Conservation (phyloP, 1,140 invertebrate species). For the Brevipalpus yothersi region DNA sequence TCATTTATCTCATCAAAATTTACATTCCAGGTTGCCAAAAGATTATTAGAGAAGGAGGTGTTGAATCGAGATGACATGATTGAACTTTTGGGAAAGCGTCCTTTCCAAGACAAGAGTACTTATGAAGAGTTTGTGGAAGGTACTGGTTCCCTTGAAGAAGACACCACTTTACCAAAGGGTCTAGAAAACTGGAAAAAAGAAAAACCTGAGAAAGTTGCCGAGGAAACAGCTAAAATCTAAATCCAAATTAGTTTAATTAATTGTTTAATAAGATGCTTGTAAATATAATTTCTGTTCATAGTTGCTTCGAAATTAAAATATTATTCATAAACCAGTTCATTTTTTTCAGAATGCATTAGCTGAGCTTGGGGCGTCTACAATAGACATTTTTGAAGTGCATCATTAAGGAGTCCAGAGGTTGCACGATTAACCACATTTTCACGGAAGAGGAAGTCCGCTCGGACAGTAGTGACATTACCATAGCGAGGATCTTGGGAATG, state of each 20-base stretch:
- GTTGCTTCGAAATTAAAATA: background rate
- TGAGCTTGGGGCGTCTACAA: too few species aligned
- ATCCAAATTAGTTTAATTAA: background rate
- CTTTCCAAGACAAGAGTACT: slow-evolving; percentile 95
- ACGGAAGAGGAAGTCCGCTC: too few species aligned
- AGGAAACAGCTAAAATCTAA: background rate
- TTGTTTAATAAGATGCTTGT: background rate
- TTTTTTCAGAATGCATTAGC: too few species aligned
- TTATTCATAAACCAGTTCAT: too few species aligned
- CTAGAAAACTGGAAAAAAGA: background rate
- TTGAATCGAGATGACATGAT: slow-evolving; percentile 94
- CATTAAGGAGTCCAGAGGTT: too few species aligned
- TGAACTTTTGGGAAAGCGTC: slow-evolving; percentile 70
- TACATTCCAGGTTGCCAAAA: slow-evolving; percentile 43
- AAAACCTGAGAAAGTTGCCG: background rate
- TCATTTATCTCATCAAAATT: too few species aligned
- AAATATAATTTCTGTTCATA: background rate
- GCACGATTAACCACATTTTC: too few species aligned
- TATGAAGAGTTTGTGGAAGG: slow-evolving; percentile 99
- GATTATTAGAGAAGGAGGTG: slow-evolving; percentile 81
- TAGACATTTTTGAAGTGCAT: too few species aligned
- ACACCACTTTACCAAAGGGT: slow-evolving; percentile 80
- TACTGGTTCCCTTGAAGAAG: slow-evolving; percentile 90
- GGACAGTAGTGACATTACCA: too few species aligned
- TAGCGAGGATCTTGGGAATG: too few species aligned